Evolutionary conservation across 1,140 invertebrate genomes (phyloP).

Genomic region (Bombus balteatus): DNA sequence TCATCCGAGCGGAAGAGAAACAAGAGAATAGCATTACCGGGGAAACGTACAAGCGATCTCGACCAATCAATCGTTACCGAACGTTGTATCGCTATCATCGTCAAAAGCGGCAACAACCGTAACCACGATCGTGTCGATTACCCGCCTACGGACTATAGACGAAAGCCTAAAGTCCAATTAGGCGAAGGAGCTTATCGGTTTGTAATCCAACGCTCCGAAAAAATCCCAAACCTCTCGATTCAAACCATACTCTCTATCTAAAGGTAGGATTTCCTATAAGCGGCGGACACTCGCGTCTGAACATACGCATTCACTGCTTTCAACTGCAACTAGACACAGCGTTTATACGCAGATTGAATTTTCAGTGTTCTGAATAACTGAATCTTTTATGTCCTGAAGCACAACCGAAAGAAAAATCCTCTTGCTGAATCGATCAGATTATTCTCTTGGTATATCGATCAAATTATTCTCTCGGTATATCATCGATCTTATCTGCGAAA

Average conservation of each 20-base stretch:
- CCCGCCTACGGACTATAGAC: background rate
- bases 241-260: background rate
- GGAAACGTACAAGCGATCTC: conserved; percentile 75
- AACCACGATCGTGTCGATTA: conserved; percentile 49
- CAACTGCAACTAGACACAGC: too few species aligned
- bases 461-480: too few species aligned
- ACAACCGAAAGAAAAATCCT: too few species aligned
- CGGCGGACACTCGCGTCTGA: too few species aligned
- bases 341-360: too few species aligned
- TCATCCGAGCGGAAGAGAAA: conserved; percentile 80
- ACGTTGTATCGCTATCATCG: conserved; percentile 61
- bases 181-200: background rate
- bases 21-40: conserved; percentile 80
- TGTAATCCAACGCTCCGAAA: background rate
- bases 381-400: too few species aligned
- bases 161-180: conserved; percentile 30
- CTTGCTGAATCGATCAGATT: too few species aligned
- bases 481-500: too few species aligned
- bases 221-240: conserved; percentile 3
- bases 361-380: too few species aligned
- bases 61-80: conserved; percentile 64
- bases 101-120: conserved; percentile 37
- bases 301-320: too few species aligned
- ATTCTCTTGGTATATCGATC: too few species aligned
- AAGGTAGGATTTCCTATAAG: background rate